These are phyloP conservation scores for Indicator maculatus DNA, from an alignment of 2,113 vertebrate genomes.

Conservation along the genomic window DNA sequence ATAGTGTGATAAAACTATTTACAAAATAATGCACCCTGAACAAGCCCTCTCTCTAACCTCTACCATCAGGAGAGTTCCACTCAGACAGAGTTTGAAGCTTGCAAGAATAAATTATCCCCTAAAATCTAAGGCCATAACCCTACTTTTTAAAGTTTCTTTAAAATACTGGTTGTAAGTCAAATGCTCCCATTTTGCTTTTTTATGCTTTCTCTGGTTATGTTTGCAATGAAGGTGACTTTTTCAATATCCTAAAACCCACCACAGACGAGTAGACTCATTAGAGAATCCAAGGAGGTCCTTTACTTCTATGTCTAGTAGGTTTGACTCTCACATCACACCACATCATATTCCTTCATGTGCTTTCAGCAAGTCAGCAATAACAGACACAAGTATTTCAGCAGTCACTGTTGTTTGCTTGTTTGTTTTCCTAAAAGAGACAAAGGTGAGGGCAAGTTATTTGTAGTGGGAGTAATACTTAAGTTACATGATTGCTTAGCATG, in stretches of 20 bases:
- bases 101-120: not conserved
- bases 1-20: not conserved
- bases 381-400: not conserved
- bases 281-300: not conserved
- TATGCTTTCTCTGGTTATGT: accelerated
- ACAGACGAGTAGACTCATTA: accelerated
- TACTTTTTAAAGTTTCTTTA: not conserved
- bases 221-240: not conserved
- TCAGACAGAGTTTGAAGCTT: not conserved
- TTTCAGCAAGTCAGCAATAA: not conserved
- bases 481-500: not conserved
- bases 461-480: not conserved
- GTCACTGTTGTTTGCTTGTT: not conserved
- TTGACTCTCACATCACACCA: not conserved
- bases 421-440: not conserved
- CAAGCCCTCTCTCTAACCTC: not conserved
- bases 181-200: not conserved
- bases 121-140: not conserved
- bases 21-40: not conserved
- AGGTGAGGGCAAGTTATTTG: not conserved
- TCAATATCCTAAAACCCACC: not conserved
- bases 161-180: not conserved
- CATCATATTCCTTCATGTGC: not conserved
- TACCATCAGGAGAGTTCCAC: not conserved
- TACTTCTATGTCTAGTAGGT: not conserved